Evolutionary conservation across 2,888 invertebrate species (phyloP).

Genomic region (Patella depressa): DNA sequence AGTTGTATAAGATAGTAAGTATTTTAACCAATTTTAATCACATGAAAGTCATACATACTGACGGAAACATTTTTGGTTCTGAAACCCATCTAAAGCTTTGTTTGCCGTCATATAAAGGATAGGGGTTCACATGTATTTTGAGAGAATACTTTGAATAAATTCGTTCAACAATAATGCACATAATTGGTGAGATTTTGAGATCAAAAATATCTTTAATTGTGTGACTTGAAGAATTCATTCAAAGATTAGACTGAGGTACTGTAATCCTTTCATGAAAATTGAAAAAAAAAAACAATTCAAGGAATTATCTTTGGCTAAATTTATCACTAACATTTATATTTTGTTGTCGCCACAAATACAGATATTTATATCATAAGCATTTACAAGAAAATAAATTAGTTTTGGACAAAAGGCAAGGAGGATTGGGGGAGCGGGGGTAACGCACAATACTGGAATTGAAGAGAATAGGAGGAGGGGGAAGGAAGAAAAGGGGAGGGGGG

Average conservation of each 20-base stretch:
- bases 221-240: too few species aligned
- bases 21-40: too few species aligned
- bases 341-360: slow-evolving; percentile 9
- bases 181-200: too few species aligned
- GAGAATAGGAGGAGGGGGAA: background rate
- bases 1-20: too few species aligned
- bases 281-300: slow-evolving; percentile 5
- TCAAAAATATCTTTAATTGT: too few species aligned
- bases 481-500: background rate
- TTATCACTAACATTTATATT: slow-evolving; percentile 10
- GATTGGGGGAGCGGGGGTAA: background rate
- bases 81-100: too few species aligned
- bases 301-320: slow-evolving; percentile 10
- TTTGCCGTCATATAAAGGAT: too few species aligned
- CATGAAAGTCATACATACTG: too few species aligned
- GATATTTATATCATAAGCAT: slow-evolving; percentile 8
- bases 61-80: too few species aligned
- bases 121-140: too few species aligned
- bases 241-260: background rate
- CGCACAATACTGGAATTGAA: slow-evolving; percentile 13
- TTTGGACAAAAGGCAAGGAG: slow-evolving; percentile 5
- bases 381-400: slow-evolving; percentile 9
- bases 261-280: slow-evolving; percentile 5
- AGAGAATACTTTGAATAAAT: too few species aligned
- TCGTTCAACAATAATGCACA: too few species aligned